Evolutionary conservation across 2,797 vertebrate genomes (phyloP).

Genomic region (Diplodus sargus): DNA sequence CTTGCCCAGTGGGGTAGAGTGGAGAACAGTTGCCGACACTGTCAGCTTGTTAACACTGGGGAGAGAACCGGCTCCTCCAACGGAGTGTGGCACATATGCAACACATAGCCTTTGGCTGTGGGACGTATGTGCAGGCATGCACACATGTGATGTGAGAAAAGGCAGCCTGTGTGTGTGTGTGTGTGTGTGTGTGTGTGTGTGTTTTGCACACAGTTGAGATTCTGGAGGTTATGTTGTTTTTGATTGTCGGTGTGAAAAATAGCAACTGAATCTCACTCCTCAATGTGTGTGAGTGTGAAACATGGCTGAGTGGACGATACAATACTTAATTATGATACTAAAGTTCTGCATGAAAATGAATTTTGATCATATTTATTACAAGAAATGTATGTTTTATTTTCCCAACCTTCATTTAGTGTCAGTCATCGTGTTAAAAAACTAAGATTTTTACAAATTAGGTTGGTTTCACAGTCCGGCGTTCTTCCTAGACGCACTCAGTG

Average conservation of each 20-base stretch:
- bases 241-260: constrained; percentile 1
- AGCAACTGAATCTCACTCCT: too few relatives aligned
- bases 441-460: too few relatives aligned
- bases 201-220: constrained; percentile 6
- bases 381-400: too few relatives aligned
- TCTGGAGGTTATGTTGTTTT: constrained; percentile 7
- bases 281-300: too few relatives aligned
- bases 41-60: constrained; percentile 78
- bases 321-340: too few relatives aligned
- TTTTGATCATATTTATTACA: too few relatives aligned
- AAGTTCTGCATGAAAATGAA: too few relatives aligned
- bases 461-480: too few relatives aligned
- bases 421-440: too few relatives aligned
- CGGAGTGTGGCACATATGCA: constrained; percentile 74
- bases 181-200: background rate
- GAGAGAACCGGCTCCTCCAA: constrained; percentile 61
- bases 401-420: too few relatives aligned
- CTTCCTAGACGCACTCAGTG: too few relatives aligned
- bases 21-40: constrained; percentile 76
- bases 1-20: constrained; percentile 63
- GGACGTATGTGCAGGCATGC: constrained; percentile 62
- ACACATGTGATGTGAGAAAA: constrained; percentile 43
- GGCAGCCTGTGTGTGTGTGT: background rate
- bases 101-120: constrained; percentile 73
- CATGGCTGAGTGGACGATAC: too few relatives aligned